A percentile compares a stretch with the other conserved stretches of the same genome.
These are phyloP conservation scores for Brachionus plicatilis DNA, from an alignment of 1,140 invertebrate species.

Conservation along the genomic window DNA sequence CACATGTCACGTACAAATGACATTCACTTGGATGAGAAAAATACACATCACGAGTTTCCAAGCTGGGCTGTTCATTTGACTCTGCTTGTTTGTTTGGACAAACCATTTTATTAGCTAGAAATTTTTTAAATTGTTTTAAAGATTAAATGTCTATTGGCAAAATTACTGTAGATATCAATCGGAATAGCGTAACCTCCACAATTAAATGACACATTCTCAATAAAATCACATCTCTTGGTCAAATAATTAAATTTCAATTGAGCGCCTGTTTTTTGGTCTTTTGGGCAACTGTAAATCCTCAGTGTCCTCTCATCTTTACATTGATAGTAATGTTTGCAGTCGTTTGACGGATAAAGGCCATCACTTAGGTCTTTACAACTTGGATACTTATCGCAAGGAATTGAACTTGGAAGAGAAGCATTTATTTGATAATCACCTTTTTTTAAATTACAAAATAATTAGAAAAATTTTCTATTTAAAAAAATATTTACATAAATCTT, in stretches of 20 bases:
- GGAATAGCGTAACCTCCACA: constrained; percentile 35
- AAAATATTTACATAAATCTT: constrained; percentile 24
- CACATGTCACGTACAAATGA: constrained; percentile 23
- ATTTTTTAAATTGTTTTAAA: background rate
- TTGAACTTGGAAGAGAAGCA: background rate
- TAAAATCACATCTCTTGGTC: background rate
- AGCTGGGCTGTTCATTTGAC: background rate
- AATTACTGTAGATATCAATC: constrained; percentile 28
- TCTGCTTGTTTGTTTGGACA: background rate
- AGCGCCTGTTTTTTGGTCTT: constrained; percentile 16
- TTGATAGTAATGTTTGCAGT: constrained; percentile 18
- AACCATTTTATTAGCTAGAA: constrained; percentile 24
- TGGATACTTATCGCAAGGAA: constrained; percentile 31
- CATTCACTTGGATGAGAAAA: constrained; percentile 37
- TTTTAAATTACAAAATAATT: background rate
- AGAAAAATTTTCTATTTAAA: background rate
- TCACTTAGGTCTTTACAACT: constrained; percentile 31
- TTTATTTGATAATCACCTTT: constrained; percentile 26
- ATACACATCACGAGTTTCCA: constrained; percentile 22
- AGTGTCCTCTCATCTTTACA: constrained; percentile 27
- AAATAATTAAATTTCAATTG: constrained; percentile 21
- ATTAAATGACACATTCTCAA: constrained; percentile 21
- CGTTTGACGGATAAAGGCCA: constrained; percentile 30
- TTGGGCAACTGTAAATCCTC: constrained; percentile 30
- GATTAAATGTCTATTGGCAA: background rate